Percentiles rank a stretch among this genome's conserved stretches.
Conservation (phyloP, 1,140 invertebrate genomes). For the Cydia amplana region DNA sequence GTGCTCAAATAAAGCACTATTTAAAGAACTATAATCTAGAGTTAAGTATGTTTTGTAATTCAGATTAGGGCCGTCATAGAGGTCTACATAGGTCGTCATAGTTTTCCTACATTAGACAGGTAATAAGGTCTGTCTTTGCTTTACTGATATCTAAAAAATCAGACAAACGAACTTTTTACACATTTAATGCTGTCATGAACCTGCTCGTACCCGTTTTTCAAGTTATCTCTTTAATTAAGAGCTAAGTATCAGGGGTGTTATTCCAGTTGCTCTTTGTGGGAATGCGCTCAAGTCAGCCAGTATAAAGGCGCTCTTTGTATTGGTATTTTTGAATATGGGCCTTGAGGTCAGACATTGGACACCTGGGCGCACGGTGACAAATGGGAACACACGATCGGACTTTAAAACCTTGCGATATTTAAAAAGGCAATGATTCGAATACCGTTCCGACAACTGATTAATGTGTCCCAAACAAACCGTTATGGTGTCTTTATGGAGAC, state of each 20-base stretch:
- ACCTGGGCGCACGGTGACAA: not conserved
- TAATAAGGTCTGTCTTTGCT: too few species aligned
- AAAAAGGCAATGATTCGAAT: slow-evolving; percentile 25
- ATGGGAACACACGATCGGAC: not conserved
- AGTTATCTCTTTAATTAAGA: slow-evolving; percentile 26
- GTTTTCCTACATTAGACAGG: too few species aligned
- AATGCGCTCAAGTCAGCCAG: not conserved
- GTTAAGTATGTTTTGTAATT: too few species aligned
- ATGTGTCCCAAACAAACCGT: slow-evolving; percentile 24
- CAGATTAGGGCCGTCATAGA: too few species aligned
- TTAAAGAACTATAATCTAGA: too few species aligned
- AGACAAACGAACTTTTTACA: not conserved
- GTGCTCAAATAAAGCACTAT: too few species aligned
- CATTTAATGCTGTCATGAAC: not conserved
- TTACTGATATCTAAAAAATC: not conserved
- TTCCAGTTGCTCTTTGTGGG: not conserved
- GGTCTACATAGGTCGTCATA: too few species aligned
- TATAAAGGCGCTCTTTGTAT: not conserved
- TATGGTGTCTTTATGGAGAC: slow-evolving; percentile 3
- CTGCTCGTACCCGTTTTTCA: not conserved
- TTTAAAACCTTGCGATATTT: slow-evolving; percentile 12
- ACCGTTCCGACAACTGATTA: slow-evolving; percentile 11
- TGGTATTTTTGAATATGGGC: not conserved
- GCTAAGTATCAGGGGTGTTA: not conserved
- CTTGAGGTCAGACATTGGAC: not conserved